Conservation (phyloP, 1,140 invertebrate species). For the Homalodisca vitripennis region DNA sequence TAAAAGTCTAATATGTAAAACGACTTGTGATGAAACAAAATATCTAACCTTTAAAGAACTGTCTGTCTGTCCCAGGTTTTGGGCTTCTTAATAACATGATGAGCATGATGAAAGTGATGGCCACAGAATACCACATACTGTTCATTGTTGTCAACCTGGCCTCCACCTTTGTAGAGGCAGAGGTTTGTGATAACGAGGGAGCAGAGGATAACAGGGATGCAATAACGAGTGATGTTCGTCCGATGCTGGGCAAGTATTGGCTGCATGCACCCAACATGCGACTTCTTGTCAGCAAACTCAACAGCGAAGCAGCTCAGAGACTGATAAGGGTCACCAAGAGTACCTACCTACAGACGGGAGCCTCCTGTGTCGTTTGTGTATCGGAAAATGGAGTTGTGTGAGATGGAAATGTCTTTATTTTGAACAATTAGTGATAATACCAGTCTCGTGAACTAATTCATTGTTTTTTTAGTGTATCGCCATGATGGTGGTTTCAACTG, state of each 20-base stretch:
- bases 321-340: conserved; percentile 10
- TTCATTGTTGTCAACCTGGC: conserved; percentile 36
- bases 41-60: too few species aligned
- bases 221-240: conserved; percentile 30
- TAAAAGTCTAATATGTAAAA: too few species aligned
- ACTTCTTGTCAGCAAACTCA: conserved; percentile 26
- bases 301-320: neutral
- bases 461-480: too few species aligned
- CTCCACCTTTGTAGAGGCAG: conserved; percentile 25
- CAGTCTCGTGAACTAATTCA: too few species aligned
- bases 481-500: too few species aligned
- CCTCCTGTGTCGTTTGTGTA: conserved; percentile 1
- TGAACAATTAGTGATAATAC: too few species aligned
- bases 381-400: conserved; percentile 42
- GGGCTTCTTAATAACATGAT: conserved; percentile 37
- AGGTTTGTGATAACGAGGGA: conserved; percentile 23
- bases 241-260: conserved; percentile 41
- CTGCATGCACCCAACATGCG: conserved; percentile 36
- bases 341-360: conserved; percentile 2
- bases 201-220: neutral
- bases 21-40: too few species aligned
- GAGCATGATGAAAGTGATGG: conserved; percentile 33
- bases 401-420: too few species aligned
- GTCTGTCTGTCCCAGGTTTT: conserved; percentile 37
- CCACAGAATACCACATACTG: conserved; percentile 16